Evolutionary conservation across 1,140 invertebrate species (phyloP), one percentile per base, ranked within the genome.

Genomic region (Drosophila carrolli): DNA sequence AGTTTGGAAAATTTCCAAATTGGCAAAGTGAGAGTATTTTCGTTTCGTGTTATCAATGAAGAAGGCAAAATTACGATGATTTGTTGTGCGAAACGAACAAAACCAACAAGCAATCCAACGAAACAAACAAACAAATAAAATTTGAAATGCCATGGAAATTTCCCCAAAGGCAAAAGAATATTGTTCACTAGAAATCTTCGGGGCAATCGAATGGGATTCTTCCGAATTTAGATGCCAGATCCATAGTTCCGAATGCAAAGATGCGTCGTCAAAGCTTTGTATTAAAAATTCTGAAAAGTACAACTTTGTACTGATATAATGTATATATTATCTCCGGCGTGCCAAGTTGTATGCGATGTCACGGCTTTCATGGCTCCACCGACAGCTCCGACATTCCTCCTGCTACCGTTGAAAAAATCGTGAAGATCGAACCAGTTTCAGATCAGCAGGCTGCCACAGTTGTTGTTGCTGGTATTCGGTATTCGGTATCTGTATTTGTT

Each of bases 61-160:
- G 23, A 48, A 53, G 32, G 40, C 41, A 46, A 23, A 43, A 66
- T 66, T 70, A 41, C 58, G 55, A 70, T 59, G 40, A 61, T 37
- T 74, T 71, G 60, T 59, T 86, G 54, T 63, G 75, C 55, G 47
- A 51, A 75, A 66, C 56, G 46, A 60, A 70, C 62, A 67, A 70
- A 37, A 48, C 27, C 43, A 56, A 81, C 66, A 81, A 73, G 50
- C 66, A 35, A 53, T 37, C 43, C 37, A 56, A 41, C 65, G 65
- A 70, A 80, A 79, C 83, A 88, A 88, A 83, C 84, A 88, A 88
- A 89, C 84, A 88, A 83, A 88, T 77, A 88, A 80, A 80, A 76
- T 80, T 78, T 80, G 67, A 86, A 71, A 86, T 62, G 79, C 80
- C 78, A 80, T 89, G 83, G 83, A 88, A 88, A 88, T 83, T 88